These are phyloP conservation scores for Acrobeloides nanus DNA, from an alignment of 2,888 invertebrate species.

Conservation along the genomic window DNA sequence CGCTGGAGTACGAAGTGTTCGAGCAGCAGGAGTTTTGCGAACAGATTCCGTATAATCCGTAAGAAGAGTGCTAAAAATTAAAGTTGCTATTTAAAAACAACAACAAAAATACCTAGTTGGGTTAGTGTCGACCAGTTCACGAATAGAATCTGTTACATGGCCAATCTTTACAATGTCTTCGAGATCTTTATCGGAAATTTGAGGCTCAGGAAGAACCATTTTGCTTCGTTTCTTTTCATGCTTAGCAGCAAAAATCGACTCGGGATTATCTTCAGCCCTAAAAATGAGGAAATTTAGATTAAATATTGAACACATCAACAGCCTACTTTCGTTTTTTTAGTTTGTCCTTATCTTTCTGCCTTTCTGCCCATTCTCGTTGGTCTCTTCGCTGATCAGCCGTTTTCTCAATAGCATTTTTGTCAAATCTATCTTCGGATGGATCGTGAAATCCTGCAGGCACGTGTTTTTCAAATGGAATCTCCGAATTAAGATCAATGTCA, in stretches of 20 bases:
- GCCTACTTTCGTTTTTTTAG: constrained; percentile 71
- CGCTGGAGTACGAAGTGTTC: constrained; percentile 67
- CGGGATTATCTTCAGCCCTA: constrained; percentile 71
- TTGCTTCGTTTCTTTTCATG: constrained; percentile 60
- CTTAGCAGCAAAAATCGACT: constrained; percentile 56
- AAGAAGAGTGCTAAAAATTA: constrained; percentile 63
- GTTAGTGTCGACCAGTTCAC: constrained; percentile 69
- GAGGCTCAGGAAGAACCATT: constrained; percentile 87
- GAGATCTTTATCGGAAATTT: constrained; percentile 77
- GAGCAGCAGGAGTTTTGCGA: constrained; percentile 65
- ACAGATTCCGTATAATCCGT: constrained; percentile 76
- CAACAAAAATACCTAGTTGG: constrained; percentile 54
- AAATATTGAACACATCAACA: too few relatives aligned
- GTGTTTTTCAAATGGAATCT: constrained; percentile 72
- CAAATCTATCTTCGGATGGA: constrained; percentile 72
- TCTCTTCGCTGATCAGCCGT: constrained; percentile 36
- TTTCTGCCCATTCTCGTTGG: constrained; percentile 64
- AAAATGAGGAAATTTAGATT: constrained; percentile 15
- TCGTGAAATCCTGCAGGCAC: constrained; percentile 76
- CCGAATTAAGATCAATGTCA: constrained; percentile 90
- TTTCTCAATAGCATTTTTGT: constrained; percentile 35
- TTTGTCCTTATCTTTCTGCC: constrained; percentile 89
- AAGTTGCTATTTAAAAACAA: constrained; percentile 8
- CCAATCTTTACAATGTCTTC: constrained; percentile 66
- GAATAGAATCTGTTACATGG: constrained; percentile 59